Base-by-base conservation (phyloP, 2,888 invertebrate genomes). In the Psylliodes chrysocephalus region DNA sequence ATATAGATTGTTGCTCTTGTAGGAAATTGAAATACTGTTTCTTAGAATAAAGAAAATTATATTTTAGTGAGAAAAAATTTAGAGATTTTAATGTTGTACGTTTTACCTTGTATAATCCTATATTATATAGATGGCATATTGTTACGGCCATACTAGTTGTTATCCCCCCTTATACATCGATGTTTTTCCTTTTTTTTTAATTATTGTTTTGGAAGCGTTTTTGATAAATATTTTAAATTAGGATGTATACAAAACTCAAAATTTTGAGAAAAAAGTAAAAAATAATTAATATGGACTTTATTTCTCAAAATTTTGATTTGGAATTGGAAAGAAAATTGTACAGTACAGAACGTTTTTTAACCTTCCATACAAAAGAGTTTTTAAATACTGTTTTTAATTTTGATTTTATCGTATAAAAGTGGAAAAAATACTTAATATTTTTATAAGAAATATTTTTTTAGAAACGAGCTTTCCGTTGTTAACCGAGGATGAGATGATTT, bases 401-500 rank as follows among this genome's bases (percentile, higher is more conserved):
- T 22, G 2, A 10, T 47, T 49, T 52, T 52, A 38, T 52, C 14
- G 12, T 38, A 42, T 42, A 18, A 42, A 40, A 18, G 42, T 42
- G 22, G 22, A 49, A 61, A 49, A 61, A 35, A 66, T 61, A 49
- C 57, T 54, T 65, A 59, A 62, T 67, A 67, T 67, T 67, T 67
- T 67, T 67, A 67, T 67, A 67, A 61, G 54, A 44, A 57, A 38
- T 63, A 60, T 63, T 60, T 63, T 62, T 63, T 61, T 49, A 44
- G 35, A 47, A 49, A 22, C 25, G 38, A 55, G 44, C 12, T 61
- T 56, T 63, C 28, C 61, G 55, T 63, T 35, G 55, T 63, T 68
- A n/a, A 61, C 63, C 63, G 59, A 59, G 64, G 30, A 35, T 40
- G 28, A 25, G 49, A n/a, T n/a, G 46, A 52, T 44, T 54, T 52